Evolutionary conservation across 2,797 vertebrate genomes (phyloP).

Genomic region (Apogon talboti): DNA sequence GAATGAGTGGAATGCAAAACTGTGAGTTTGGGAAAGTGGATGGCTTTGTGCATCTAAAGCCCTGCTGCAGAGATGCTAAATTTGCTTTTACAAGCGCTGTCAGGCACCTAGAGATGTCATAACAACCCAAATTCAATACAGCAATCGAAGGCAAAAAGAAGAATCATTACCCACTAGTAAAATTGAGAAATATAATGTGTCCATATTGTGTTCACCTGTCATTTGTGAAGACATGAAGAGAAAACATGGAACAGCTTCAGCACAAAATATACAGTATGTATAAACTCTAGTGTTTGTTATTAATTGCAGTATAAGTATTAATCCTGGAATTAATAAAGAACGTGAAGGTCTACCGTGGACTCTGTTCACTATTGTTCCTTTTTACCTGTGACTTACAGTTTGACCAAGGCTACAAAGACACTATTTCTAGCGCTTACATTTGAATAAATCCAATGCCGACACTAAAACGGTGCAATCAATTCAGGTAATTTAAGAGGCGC

Average conservation of each 20-base stretch:
- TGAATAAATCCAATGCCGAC: too few species aligned
- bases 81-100: conserved; percentile 10
- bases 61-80: conserved; percentile 2
- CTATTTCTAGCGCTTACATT: too few species aligned
- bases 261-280: neutral
- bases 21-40: neutral
- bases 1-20: conserved; percentile 38
- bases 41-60: conserved; percentile 17
- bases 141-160: neutral
- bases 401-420: too few species aligned
- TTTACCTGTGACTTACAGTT: too few species aligned
- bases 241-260: too few species aligned
- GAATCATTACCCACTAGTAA: neutral
- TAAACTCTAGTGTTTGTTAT: neutral
- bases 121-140: conserved; percentile 8
- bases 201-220: neutral
- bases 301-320: too few species aligned
- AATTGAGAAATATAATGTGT: neutral
- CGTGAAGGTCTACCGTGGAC: too few species aligned
- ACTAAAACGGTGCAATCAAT: too few species aligned
- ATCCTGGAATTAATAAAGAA: neutral
- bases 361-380: too few species aligned
- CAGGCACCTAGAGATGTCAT: conserved; percentile 9
- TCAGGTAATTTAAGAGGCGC: too few species aligned
- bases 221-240: neutral